phyloP scores from a whole-genome alignment of 2,113 vertebrate genomes.

The Crotalus helleri region DNA sequence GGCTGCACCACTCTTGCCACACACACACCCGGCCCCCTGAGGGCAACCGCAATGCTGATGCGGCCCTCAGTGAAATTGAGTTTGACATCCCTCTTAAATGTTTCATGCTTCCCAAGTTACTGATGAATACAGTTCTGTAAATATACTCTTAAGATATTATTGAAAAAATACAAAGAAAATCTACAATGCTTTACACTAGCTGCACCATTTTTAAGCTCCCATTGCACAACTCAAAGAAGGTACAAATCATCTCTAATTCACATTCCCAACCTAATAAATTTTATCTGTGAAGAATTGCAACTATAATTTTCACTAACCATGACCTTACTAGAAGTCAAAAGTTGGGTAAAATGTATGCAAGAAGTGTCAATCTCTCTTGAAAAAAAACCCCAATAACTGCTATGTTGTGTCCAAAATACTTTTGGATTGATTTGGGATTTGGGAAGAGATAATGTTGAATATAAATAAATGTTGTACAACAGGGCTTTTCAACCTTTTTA shows the following conservation, averaged over 20 bases:
- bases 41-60: no score
- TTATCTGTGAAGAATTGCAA: background rate
- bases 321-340: background rate
- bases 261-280: background rate
- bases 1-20: no score
- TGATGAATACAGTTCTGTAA: background rate
- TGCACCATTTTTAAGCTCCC: background rate
- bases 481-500: no score
- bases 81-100: background rate
- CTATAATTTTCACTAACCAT: background rate
- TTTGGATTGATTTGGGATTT: background rate
- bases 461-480: background rate
- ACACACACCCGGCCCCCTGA: no score
- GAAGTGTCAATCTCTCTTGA: background rate
- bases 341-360: background rate
- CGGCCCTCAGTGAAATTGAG: no score
- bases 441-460: background rate
- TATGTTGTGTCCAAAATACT: background rate
- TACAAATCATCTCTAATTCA: background rate
- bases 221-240: background rate
- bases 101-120: background rate
- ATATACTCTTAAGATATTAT: background rate
- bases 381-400: background rate
- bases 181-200: background rate
- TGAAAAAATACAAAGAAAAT: background rate